Conservation (phyloP, 1,140 invertebrate species). For the Eciton burchellii region DNA sequence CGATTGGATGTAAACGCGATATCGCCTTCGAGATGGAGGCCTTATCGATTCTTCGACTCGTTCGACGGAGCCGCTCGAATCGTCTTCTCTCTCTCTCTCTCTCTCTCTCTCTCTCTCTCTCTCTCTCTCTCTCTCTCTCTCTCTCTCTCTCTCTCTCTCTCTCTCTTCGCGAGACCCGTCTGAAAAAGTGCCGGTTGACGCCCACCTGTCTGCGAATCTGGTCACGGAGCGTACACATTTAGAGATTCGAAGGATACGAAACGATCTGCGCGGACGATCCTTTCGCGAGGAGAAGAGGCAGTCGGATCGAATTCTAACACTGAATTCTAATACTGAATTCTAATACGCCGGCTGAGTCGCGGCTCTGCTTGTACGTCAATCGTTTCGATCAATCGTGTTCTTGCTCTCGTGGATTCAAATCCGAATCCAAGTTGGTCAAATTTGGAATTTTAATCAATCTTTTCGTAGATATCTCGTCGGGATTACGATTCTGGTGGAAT, state of each 20-base stretch:
- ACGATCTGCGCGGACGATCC: too few relatives aligned
- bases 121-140: too few relatives aligned
- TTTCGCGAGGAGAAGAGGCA: too few relatives aligned
- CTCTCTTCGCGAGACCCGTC: slow-evolving; percentile 49
- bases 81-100: slow-evolving; percentile 34
- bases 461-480: not conserved
- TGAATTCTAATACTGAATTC: too few relatives aligned
- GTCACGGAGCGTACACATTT: slow-evolving; percentile 36
- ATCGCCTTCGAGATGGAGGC: slow-evolving; percentile 4
- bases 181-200: slow-evolving; percentile 37
- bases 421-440: not conserved
- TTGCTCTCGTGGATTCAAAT: not conserved
- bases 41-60: slow-evolving; percentile 60
- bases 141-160: too few relatives aligned
- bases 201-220: slow-evolving; percentile 65
- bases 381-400: slow-evolving; percentile 23
- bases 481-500: slow-evolving; percentile 1
- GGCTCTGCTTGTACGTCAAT: too few relatives aligned
- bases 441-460: slow-evolving; percentile 4
- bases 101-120: too few relatives aligned
- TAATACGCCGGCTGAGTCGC: too few relatives aligned
- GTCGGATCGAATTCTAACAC: too few relatives aligned
- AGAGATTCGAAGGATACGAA: slow-evolving; percentile 47
- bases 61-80: slow-evolving; percentile 19
- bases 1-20: slow-evolving; percentile 66